phyloP scores from a whole-genome alignment of 1,140 invertebrate genomes.

The Drosophila yakuba region DNA sequence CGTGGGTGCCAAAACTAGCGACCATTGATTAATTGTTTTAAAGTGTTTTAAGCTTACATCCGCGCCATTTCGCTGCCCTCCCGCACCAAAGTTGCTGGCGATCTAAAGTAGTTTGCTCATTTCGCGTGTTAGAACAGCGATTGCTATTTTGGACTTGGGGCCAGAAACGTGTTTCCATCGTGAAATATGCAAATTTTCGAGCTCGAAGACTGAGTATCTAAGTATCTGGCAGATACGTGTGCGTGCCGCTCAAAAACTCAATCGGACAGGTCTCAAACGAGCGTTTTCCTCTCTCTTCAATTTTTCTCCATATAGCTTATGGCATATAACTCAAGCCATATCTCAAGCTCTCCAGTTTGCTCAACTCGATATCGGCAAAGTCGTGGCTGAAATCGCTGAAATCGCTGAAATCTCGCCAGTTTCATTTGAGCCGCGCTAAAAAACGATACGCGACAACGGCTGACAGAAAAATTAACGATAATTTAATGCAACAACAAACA shows the following conservation, averaged over 20 bases:
- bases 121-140: slow-evolving; percentile 66
- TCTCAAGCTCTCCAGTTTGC: slow-evolving; percentile 34
- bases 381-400: slow-evolving; percentile 43
- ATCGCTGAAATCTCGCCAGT: slow-evolving; percentile 72
- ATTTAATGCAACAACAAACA: slow-evolving; percentile 16
- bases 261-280: slow-evolving; percentile 41
- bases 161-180: slow-evolving; percentile 40
- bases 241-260: slow-evolving; percentile 70
- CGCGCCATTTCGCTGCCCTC: slow-evolving; percentile 5
- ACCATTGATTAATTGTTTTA: slow-evolving; percentile 65
- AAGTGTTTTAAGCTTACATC: slow-evolving; percentile 4
- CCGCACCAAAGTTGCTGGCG: slow-evolving; percentile 31
- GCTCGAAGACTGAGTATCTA: slow-evolving; percentile 51
- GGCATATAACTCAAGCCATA: slow-evolving; percentile 17
- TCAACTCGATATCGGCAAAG: slow-evolving; percentile 35
- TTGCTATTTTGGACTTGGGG: slow-evolving; percentile 36
- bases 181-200: slow-evolving; percentile 73
- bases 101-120: slow-evolving; percentile 17
- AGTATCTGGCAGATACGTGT: slow-evolving; percentile 66
- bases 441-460: slow-evolving; percentile 75
- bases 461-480: slow-evolving; percentile 30
- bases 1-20: slow-evolving; percentile 49
- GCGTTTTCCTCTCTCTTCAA: slow-evolving; percentile 23
- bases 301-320: slow-evolving; percentile 12
- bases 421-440: slow-evolving; percentile 84